Conservation (phyloP, 1,140 invertebrate genomes). For the Polyergus mexicanus region DNA sequence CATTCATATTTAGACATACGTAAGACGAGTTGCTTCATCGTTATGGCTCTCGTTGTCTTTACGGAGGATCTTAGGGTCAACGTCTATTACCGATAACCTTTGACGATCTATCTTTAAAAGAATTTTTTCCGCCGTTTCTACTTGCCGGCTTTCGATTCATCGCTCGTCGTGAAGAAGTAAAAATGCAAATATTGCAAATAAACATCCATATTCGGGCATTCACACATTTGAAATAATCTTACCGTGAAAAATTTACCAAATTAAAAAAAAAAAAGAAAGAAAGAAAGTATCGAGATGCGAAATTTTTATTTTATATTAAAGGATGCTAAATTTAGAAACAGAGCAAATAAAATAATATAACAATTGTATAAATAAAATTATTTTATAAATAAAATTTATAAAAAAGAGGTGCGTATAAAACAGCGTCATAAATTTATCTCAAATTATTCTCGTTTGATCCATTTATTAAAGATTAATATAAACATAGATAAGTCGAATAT, state of each 20-base stretch:
- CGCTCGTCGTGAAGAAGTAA: not conserved
- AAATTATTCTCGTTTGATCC: not conserved
- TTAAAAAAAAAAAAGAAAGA: not conserved
- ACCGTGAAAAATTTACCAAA: not conserved
- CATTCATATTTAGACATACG: slow-evolving; percentile 18
- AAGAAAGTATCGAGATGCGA: no score
- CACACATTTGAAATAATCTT: not conserved
- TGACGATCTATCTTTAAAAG: slow-evolving; percentile 21
- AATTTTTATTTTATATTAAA: no score
- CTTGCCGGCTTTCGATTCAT: slow-evolving; percentile 8
- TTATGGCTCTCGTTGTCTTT: slow-evolving; percentile 41
- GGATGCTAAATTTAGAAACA: no score
- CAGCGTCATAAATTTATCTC: not conserved
- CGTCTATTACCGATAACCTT: slow-evolving; percentile 61
- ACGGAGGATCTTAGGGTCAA: slow-evolving; percentile 63
- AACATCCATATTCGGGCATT: not conserved
- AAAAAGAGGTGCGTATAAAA: not conserved
- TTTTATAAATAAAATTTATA: not conserved
- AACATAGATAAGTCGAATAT: not conserved
- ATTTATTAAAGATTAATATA: not conserved
- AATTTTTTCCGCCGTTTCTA: slow-evolving; percentile 9
- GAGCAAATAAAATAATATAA: no score
- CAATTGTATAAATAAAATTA: not conserved
- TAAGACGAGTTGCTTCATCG: not conserved
- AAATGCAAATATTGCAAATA: not conserved